Evolutionary conservation across 2,888 invertebrate genomes (phyloP), one percentile per base, ranked within the genome.

Genomic region (Morpho helenor): DNA sequence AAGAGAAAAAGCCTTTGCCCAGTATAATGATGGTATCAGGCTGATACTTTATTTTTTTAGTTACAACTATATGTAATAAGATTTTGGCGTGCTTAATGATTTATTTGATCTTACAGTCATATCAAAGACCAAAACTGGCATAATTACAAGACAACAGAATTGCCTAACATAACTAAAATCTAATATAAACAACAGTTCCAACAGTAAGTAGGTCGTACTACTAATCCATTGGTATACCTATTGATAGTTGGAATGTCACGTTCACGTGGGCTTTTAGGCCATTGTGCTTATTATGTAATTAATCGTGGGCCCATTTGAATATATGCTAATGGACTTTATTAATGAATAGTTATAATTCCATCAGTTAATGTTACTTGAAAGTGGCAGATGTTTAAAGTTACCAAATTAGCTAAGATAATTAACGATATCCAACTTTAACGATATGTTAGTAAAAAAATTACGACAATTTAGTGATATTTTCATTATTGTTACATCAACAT

Each of bases 181-280:
- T 16, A 46, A 52, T 42, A 58, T 55, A 55, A 59, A 49, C 57
- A 51, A 52, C 39, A 46, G 23, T 45, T 31, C 16, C 23, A 57
- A 51, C 41, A 22, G 60, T 59, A 68, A 65, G 62, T 53, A 42
- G 62, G 66, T 60, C 58, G 64, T 63, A 66, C 60, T 60, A 64
- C 67, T 60, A 60, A 60, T 61, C 60, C 59, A 66, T 65, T 66
- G 66, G 67, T 64, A 59, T 62, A 65, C 31, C 31, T 31, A 31
- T 31, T 31, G 31, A 31, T 63, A 61, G 55, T 60, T 65, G 53
- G 53, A 70, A 73, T 73, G 75, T 69, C 67, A 63, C 73, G 78
- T 78, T 48, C 80, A 79, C 74, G 76, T 79, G 79, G 79, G 75
- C 72, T 79, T 80, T 76, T 73, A 77, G 73, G 73, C 70, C 70